A percentile compares a stretch with the other conserved stretches of the same genome.
These are phyloP conservation scores for Lycocerus yunnanus DNA, from an alignment of 2,888 invertebrate genomes.

Conservation along the genomic window DNA sequence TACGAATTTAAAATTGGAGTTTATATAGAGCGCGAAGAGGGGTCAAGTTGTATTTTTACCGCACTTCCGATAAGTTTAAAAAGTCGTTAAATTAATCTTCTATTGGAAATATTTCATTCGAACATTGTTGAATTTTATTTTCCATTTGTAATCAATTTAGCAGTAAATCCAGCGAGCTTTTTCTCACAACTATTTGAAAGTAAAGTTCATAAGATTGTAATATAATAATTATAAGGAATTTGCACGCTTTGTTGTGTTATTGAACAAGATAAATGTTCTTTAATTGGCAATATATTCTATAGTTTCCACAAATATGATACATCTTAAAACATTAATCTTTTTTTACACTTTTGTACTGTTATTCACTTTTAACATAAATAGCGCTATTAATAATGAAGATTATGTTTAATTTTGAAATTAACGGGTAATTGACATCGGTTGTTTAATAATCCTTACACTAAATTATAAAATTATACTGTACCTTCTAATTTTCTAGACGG, in stretches of 20 bases:
- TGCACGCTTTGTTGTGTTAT: constrained; percentile 19
- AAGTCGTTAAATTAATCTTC: too few relatives aligned
- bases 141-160: background rate
- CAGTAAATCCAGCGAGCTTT: background rate
- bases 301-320: background rate
- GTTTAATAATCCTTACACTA: background rate
- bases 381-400: background rate
- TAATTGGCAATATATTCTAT: background rate
- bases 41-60: background rate
- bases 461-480: background rate
- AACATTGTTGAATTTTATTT: background rate
- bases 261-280: constrained; percentile 5
- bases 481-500: background rate
- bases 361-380: background rate
- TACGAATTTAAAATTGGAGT: background rate
- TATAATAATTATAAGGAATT: constrained; percentile 18
- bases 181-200: background rate
- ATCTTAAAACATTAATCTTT: background rate
- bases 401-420: background rate
- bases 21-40: background rate
- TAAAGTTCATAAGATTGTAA: constrained; percentile 2
- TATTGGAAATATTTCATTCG: too few relatives aligned
- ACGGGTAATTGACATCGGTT: background rate
- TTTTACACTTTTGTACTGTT: background rate
- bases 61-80: too few relatives aligned